Evolutionary conservation across 2,113 vertebrate species (phyloP), one percentile per base, ranked within the genome.

Genomic region (Zosterops borbonicus): DNA sequence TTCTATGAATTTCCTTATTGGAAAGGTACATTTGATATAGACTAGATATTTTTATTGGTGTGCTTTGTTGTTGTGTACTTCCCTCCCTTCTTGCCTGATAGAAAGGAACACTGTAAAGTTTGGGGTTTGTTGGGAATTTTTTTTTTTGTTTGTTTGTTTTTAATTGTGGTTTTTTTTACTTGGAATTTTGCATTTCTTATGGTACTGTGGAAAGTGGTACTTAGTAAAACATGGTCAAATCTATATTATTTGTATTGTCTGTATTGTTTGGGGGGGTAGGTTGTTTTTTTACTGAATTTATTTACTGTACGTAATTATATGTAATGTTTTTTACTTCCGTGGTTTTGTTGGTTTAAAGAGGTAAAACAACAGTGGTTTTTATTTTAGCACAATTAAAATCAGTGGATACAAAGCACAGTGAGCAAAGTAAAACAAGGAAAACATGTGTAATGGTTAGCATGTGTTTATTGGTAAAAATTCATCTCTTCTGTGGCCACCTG

Each of bases 141-240:
- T 44, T 44, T 44, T 14, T 44, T 46, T 41, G 5, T 50, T 24
- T 20, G 14, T 27, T 28, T 20, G 17, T 46, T 16, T 16, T 49
- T 28, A 13, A 21, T 49, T 65, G 11, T 46, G 27, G 4, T n/a
- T 77, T 67, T 82, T 68, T 82, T 11, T 14, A 76, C 37, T 75
- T 69, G 56, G 68, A 25, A 41, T 80, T 86, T 92, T 86, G 79
- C 29, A 47, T 88, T 92, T 53, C 53, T 14, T 76, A 35, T 33
- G 87, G 94, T 92, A 95, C 85, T 85, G 33, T 87, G 59, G 55
- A 69, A 69, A 76, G 64, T 15, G 56, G 39, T 86, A 63, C 42
- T 74, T 89, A 28, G 74, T 93, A 63, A 86, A 87, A 60, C 29
- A 29, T 35, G 33, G 49, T 79, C 95, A 95, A 96, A 84, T 64